Conservation (phyloP, 1,140 invertebrate species). For the Orius insidiosus region DNA sequence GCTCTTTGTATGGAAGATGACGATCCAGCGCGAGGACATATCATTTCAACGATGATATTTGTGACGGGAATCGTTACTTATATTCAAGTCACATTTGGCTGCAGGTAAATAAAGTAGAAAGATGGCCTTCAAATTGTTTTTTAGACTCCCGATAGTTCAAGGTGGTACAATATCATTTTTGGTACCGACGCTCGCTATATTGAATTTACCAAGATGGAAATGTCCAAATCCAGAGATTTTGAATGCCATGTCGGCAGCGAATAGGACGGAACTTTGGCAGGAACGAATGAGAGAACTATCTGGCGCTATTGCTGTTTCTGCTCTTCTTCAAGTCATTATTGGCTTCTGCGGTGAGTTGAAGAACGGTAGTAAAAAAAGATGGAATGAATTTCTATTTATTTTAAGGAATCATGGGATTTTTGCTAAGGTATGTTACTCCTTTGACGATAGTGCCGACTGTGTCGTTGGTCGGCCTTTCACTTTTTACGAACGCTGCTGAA, state of each 20-base stretch:
- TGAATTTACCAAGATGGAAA: conserved; percentile 57
- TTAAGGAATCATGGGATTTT: conserved; percentile 48
- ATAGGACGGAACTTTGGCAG: conserved; percentile 53
- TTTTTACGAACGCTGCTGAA: conserved; percentile 58
- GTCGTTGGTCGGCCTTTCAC: conserved; percentile 54
- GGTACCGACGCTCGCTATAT: conserved; percentile 66
- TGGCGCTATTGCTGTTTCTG: conserved; percentile 67
- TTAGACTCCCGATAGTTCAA: conserved; percentile 48
- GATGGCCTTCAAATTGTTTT: not conserved
- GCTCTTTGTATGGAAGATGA: conserved; percentile 64
- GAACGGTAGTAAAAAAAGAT: too few relatives aligned
- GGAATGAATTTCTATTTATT: conserved; percentile 2
- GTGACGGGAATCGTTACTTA: conserved; percentile 70
- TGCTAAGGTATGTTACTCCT: conserved; percentile 58
- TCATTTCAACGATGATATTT: conserved; percentile 79
- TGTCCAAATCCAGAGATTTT: conserved; percentile 43
- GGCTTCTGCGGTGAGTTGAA: conserved; percentile 40
- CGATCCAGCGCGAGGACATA: conserved; percentile 57
- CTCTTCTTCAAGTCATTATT: conserved; percentile 57
- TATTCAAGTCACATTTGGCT: conserved; percentile 62
- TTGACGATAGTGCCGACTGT: conserved; percentile 67
- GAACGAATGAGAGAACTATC: conserved; percentile 64
- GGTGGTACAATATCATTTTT: conserved; percentile 75
- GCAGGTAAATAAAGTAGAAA: conserved; percentile 37
- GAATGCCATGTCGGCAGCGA: conserved; percentile 34